phyloP scores from a whole-genome alignment of 1,140 invertebrate genomes.

The Choristoneura fumiferana region DNA sequence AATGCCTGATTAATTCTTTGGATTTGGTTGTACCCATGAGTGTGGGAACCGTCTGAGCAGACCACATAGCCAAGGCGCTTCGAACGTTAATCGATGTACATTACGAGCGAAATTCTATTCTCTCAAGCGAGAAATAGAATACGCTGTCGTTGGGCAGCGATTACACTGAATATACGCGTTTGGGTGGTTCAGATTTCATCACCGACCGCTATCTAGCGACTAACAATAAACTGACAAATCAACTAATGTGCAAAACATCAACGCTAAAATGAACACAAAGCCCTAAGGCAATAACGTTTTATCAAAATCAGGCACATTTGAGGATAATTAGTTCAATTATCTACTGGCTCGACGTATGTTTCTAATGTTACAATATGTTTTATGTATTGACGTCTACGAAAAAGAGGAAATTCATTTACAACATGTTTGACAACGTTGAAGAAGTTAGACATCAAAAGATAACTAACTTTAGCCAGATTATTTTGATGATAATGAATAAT shows the following conservation, averaged over 20 bases:
- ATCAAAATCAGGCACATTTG: slow-evolving; percentile 11
- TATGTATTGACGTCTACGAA: too few relatives aligned
- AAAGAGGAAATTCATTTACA: too few relatives aligned
- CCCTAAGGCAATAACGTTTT: neutral
- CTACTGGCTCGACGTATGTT: neutral
- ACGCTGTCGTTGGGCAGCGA: too few relatives aligned
- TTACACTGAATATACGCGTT: too few relatives aligned
- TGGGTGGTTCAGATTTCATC: slow-evolving; percentile 52
- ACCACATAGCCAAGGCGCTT: too few relatives aligned
- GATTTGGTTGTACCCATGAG: slow-evolving; percentile 26
- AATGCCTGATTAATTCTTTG: slow-evolving; percentile 47
- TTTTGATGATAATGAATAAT: too few relatives aligned
- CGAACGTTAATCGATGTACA: too few relatives aligned
- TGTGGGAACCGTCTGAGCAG: neutral
- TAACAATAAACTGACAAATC: slow-evolving; percentile 33
- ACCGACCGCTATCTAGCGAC: slow-evolving; percentile 41
- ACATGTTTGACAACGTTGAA: too few relatives aligned
- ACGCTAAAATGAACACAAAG: neutral
- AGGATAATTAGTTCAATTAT: neutral
- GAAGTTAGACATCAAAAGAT: too few relatives aligned
- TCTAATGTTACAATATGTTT: neutral
- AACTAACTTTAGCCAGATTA: too few relatives aligned
- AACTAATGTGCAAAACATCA: slow-evolving; percentile 2
- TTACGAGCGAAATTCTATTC: too few relatives aligned
- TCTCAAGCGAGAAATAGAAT: too few relatives aligned